phyloP scores from a whole-genome alignment of 2,888 invertebrate genomes.

The Xestia xanthographa region DNA sequence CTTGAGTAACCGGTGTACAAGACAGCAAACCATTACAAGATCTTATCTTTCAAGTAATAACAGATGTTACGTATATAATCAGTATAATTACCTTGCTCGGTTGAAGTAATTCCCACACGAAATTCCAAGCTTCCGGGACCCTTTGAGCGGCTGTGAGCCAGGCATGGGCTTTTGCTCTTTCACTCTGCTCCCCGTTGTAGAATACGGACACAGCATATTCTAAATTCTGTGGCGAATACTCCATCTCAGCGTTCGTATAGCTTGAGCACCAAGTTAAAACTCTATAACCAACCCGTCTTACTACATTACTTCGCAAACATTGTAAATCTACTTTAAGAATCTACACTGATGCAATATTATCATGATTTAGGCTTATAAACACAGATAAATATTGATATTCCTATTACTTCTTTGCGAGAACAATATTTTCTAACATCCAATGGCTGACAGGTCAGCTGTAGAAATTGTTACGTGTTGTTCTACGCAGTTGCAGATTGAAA shows the following conservation, averaged over 20 bases:
- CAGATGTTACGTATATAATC: slow-evolving; percentile 22
- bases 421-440: slow-evolving; percentile 48
- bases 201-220: slow-evolving; percentile 93
- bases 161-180: slow-evolving; percentile 94
- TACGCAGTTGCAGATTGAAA: background rate
- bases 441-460: slow-evolving; percentile 60
- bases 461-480: slow-evolving; percentile 31
- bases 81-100: slow-evolving; percentile 92
- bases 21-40: slow-evolving; percentile 20
- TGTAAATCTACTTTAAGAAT: slow-evolving; percentile 27
- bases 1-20: background rate
- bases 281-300: slow-evolving; percentile 22
- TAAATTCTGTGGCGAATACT: slow-evolving; percentile 92
- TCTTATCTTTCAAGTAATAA: slow-evolving; percentile 22
- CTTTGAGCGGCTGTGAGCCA: slow-evolving; percentile 96
- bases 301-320: slow-evolving; percentile 32
- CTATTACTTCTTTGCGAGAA: background rate
- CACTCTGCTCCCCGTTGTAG: slow-evolving; percentile 91
- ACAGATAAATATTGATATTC: slow-evolving; percentile 14
- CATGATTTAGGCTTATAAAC: slow-evolving; percentile 6
- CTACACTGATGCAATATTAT: slow-evolving; percentile 18
- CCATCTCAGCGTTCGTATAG: slow-evolving; percentile 82
- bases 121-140: slow-evolving; percentile 97
- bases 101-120: slow-evolving; percentile 97
- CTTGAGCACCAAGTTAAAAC: slow-evolving; percentile 35